phyloP scores from a whole-genome alignment of 2,888 invertebrate species.

The Sisyra nigra region DNA sequence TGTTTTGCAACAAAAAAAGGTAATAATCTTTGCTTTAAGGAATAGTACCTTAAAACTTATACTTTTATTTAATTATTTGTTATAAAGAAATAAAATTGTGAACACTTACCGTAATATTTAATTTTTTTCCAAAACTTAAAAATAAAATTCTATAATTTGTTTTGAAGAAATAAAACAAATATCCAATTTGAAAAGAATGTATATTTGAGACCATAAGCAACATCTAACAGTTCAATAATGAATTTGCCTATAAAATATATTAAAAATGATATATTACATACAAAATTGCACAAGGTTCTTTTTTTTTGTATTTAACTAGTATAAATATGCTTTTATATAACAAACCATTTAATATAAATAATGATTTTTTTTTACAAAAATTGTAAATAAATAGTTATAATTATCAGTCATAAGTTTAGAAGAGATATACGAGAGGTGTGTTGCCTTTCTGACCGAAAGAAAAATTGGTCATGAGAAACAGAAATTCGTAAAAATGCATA shows the following conservation, averaged over 20 bases:
- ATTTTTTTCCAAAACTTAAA: too few relatives aligned
- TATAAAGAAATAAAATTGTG: too few relatives aligned
- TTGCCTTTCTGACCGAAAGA: constrained; percentile 3
- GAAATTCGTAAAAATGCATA: neutral
- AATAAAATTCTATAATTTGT: too few relatives aligned
- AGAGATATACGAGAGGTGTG: too few relatives aligned
- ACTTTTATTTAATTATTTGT: too few relatives aligned
- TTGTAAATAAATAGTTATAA: constrained; percentile 4
- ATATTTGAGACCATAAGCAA: constrained; percentile 9
- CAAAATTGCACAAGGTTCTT: constrained; percentile 10
- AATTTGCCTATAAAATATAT: constrained; percentile 9
- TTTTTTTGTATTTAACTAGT: constrained; percentile 6
- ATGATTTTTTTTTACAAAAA: constrained; percentile 4
- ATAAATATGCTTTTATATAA: constrained; percentile 10
- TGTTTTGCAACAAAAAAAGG: too few relatives aligned
- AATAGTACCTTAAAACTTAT: too few relatives aligned
- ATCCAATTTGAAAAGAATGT: constrained; percentile 3
- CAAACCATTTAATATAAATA: constrained; percentile 8
- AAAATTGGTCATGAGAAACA: constrained; percentile 1
- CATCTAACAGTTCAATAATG: constrained; percentile 9
- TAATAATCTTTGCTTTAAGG: too few relatives aligned
- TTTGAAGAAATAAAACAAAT: neutral
- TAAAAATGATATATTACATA: constrained; percentile 10
- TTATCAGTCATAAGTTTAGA: constrained; percentile 3
- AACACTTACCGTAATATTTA: too few relatives aligned